Evolutionary conservation across 2,888 invertebrate species (phyloP).

Genomic region (Lucinisca nassula): DNA sequence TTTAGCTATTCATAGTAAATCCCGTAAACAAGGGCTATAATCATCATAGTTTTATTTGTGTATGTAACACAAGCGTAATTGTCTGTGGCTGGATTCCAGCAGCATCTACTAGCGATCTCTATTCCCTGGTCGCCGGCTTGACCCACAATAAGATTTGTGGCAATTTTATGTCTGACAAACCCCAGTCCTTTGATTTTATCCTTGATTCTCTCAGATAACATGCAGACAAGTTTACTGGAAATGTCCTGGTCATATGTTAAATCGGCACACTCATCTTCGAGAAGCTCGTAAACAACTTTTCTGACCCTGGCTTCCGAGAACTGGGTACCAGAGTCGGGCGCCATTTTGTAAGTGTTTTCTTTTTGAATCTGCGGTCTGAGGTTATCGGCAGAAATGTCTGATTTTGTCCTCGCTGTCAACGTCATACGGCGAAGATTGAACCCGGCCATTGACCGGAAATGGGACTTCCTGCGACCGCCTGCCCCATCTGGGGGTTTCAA

Average conservation of each 20-base stretch:
- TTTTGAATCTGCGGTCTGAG: conserved; percentile 59
- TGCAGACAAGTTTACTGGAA: conserved; percentile 65
- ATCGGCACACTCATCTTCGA: conserved; percentile 64
- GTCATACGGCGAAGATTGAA: conserved; percentile 54
- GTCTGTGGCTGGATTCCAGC: conserved; percentile 75
- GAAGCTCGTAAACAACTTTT: conserved; percentile 41
- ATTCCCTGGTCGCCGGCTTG: conserved; percentile 73
- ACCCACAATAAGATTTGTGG: conserved; percentile 73
- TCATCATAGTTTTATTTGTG: conserved; percentile 66
- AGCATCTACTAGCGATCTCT: conserved; percentile 73
- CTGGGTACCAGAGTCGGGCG: conserved; percentile 63
- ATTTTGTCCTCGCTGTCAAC: conserved; percentile 54
- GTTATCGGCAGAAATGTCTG: conserved; percentile 60
- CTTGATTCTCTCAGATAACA: conserved; percentile 70
- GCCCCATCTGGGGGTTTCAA: not conserved
- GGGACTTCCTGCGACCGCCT: conserved; percentile 36
- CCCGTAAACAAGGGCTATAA: conserved; percentile 73
- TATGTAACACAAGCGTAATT: conserved; percentile 67
- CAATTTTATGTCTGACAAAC: conserved; percentile 72
- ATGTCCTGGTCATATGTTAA: conserved; percentile 63
- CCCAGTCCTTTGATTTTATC: conserved; percentile 69
- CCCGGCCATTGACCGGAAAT: not conserved
- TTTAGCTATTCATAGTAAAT: conserved; percentile 77
- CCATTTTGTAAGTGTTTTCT: conserved; percentile 77
- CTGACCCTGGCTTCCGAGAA: conserved; percentile 58